Percentiles rank a stretch among this genome's conserved stretches.
phyloP scores from a whole-genome alignment of 2,888 invertebrate genomes.

The Nephrocerus scutellatus region DNA sequence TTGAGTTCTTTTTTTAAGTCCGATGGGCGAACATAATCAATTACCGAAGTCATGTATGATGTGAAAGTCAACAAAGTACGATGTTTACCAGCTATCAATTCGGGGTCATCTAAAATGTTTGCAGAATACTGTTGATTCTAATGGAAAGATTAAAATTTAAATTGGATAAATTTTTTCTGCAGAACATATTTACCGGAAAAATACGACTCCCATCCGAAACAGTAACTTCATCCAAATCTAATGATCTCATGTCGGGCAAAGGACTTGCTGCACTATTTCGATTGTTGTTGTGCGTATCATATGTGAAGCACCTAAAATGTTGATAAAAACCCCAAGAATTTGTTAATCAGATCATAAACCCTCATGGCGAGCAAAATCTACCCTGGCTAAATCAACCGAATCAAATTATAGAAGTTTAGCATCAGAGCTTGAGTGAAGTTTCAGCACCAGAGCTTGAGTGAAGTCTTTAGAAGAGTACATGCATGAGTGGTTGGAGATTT shows the following conservation, averaged over 20 bases:
- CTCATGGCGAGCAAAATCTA: too few species aligned
- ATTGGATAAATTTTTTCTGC: neutral
- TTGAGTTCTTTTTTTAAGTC: conserved; percentile 95
- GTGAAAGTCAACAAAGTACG: conserved; percentile 80
- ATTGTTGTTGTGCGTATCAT: conserved; percentile 37
- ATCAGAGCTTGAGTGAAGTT: too few species aligned
- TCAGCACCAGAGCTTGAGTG: too few species aligned
- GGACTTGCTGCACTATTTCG: conserved; percentile 43
- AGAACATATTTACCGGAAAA: conserved; percentile 28
- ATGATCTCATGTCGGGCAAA: conserved; percentile 38
- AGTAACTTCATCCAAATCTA: conserved; percentile 41
- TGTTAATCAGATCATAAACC: too few species aligned
- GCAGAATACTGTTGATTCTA: conserved; percentile 63
- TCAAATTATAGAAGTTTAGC: neutral
- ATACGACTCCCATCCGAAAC: conserved; percentile 27
- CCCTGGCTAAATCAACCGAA: neutral
- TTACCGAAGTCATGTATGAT: conserved; percentile 89
- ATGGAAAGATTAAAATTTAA: too few species aligned
- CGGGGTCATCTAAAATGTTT: conserved; percentile 87
- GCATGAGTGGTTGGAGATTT: too few species aligned
- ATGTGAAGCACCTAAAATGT: conserved; percentile 44
- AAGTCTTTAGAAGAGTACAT: too few species aligned
- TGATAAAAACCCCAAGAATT: too few species aligned
- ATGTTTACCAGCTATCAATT: conserved; percentile 82
- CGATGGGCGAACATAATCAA: conserved; percentile 92